A percentile compares a stretch with the other conserved stretches of the same genome.
Conservation (phyloP, 2,888 invertebrate species). For the Onthophagus sagittarius region DNA sequence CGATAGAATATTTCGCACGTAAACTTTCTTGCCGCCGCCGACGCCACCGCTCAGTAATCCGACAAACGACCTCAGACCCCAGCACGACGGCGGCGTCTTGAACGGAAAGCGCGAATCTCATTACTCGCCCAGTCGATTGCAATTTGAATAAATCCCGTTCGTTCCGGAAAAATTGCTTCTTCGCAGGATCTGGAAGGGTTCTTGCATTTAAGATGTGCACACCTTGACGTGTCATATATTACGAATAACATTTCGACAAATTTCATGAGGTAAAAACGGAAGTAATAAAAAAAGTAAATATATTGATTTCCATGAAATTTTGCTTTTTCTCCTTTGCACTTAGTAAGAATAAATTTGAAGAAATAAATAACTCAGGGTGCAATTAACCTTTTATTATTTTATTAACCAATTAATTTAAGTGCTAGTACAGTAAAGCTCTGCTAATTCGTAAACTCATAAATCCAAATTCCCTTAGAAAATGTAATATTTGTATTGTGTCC, state of each 20-base stretch:
- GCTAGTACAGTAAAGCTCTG: no score
- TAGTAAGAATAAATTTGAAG: no score
- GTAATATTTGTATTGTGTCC: no score
- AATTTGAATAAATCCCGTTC: not conserved
- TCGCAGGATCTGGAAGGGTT: not conserved
- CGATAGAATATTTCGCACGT: not conserved
- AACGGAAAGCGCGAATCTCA: not conserved
- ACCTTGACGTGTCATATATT: not conserved
- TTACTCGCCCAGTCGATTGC: not conserved
- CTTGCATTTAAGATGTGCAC: not conserved
- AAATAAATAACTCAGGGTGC: no score
- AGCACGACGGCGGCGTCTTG: not conserved
- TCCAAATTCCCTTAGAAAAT: no score
- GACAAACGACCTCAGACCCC: not conserved
- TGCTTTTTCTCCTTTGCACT: no score
- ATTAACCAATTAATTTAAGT: no score
- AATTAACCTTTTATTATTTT: no score
- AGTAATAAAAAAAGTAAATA: no score
- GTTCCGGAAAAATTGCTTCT: not conserved
- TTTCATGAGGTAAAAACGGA: not conserved
- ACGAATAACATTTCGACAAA: not conserved
- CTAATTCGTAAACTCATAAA: no score
- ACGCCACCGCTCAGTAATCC: not conserved
- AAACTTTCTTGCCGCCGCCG: not conserved
- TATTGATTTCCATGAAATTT: no score